phyloP scores from a whole-genome alignment of 1,140 invertebrate species.

The Drosophila jambulina region DNA sequence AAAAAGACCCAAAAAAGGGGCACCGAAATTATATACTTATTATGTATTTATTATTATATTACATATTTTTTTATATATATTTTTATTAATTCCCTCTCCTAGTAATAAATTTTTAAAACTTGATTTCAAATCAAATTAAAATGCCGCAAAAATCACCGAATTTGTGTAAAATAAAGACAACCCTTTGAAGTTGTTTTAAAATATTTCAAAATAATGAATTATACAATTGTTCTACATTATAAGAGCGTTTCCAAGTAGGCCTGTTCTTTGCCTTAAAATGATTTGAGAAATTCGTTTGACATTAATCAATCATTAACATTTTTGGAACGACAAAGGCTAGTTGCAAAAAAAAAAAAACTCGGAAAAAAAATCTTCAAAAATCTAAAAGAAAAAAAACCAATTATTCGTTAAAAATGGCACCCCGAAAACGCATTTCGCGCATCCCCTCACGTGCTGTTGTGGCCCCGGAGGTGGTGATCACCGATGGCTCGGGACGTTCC shows the following conservation, averaged over 20 bases:
- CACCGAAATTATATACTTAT: too few relatives aligned
- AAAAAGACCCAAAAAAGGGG: too few relatives aligned
- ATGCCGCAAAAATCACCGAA: too few relatives aligned
- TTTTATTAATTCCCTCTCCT: too few relatives aligned
- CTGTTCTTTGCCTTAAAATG: background rate
- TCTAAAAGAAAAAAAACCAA: background rate
- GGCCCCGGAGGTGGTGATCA: too few relatives aligned
- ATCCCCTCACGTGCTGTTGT: background rate
- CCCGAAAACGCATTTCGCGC: conserved; percentile 22
- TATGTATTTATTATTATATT: too few relatives aligned
- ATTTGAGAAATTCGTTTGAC: background rate
- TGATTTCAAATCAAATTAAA: too few relatives aligned
- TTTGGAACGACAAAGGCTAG: background rate
- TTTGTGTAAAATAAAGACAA: too few relatives aligned
- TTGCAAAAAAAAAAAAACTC: background rate
- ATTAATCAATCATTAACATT: background rate
- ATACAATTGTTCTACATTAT: too few relatives aligned
- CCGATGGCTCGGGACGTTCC: background rate
- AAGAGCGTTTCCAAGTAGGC: background rate
- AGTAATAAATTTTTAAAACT: too few relatives aligned
- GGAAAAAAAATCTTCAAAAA: background rate
- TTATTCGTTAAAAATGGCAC: conserved; percentile 6
- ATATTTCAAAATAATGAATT: background rate
- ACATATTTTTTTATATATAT: too few relatives aligned
- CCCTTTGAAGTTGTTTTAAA: background rate